Evolutionary conservation across 92 coral and sea anemone species (phyloP), one percentile per base, ranked within the genome.

Genomic region (Porites divaricata): DNA sequence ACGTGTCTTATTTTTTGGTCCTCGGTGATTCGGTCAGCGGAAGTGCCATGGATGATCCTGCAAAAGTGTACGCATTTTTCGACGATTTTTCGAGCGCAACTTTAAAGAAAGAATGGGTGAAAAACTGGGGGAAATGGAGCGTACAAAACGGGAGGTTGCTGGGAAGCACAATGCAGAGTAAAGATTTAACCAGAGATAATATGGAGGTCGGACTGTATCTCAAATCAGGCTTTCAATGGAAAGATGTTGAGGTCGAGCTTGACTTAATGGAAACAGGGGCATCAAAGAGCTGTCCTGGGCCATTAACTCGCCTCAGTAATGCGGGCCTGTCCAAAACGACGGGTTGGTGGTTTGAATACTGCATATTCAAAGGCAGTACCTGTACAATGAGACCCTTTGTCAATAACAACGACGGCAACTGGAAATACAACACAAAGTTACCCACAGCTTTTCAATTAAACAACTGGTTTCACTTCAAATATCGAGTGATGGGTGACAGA

Each of bases 271-370:
- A 92, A 56, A 82, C 89, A 19, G 78, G 86, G 28, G 50, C 70
- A 49, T 19, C n/a, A 11, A 74, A 28, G 2, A 81, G 67, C 10
- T 88, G 24, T 28, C 91, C 98, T 9, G 98, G 98, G 2, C 91
- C 95, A n/a, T 87, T 92, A 41, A 66, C 92, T 23, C 83, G 95
- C 35, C 63, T 84, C 9, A 54, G 51, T 26, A 79, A 94, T 45
- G 85, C 78, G 9, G 21, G 75, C 7, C 58, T 81, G 28, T 49
- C 76, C 8, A 78, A 35, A 8, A 94, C 95, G 4, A 92, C 89
- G 19, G 98, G 83, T 10, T 94, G 98, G 98, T 90, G 94, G 94
- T 87, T 94, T 49, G 88, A 94, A 65, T 94, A 90, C 58, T 56
- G n/a, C 57, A 49, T 82, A 5, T 72, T 59, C 52, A 0, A 2